These are phyloP conservation scores for Anomalospiza imberbis DNA, from an alignment of 2,797 vertebrate genomes.

Conservation along the genomic window DNA sequence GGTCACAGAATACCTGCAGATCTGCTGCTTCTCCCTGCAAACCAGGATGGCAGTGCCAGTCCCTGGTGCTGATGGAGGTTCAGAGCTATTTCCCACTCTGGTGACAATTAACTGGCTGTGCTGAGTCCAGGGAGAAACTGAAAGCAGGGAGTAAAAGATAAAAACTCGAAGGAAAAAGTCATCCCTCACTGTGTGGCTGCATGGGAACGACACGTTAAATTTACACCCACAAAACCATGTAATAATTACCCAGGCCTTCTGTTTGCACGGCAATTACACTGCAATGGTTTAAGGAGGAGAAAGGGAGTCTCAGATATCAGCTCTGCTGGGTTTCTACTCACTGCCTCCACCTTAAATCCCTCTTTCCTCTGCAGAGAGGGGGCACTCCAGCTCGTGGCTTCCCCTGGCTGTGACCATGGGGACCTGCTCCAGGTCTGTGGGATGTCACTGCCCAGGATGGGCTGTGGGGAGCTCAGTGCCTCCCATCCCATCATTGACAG, in stretches of 20 bases:
- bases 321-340: neutral
- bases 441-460: neutral
- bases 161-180: neutral
- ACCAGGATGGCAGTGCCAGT: neutral
- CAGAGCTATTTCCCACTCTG: neutral
- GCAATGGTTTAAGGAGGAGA: neutral
- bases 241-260: neutral
- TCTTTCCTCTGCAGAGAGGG: neutral
- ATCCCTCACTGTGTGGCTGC: neutral
- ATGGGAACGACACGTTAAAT: neutral
- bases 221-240: neutral
- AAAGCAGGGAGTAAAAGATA: neutral
- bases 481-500: neutral
- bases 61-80: neutral
- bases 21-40: neutral
- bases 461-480: neutral
- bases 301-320: neutral
- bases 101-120: neutral
- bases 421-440: neutral
- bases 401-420: neutral
- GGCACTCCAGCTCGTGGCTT: fast-evolving
- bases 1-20: neutral
- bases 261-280: neutral
- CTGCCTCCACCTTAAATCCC: neutral
- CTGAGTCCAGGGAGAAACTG: neutral